Evolutionary conservation across 2,797 vertebrate species (phyloP), one percentile per base, ranked within the genome.

Genomic region (Sandelia bainsii): DNA sequence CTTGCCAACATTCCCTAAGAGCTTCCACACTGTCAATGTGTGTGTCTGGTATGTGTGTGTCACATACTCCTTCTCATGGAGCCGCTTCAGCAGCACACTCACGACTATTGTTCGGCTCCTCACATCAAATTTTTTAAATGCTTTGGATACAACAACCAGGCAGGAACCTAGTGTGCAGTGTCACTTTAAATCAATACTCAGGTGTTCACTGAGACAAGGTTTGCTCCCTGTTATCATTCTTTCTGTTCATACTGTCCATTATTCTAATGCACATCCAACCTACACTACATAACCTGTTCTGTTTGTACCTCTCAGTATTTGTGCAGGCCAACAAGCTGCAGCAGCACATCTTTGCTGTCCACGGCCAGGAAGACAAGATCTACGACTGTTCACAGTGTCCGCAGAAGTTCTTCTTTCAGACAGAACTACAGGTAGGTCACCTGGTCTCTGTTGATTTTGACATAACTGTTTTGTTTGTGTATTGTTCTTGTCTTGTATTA

Each of bases 351-450:
- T 99, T 99, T 64, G 96, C 98, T 17, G 98, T 97, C 75, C 98
- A 99, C 0, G 97, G 98, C 74, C 98, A 99, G 85, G 98, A 99
- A 82, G 98, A 99, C 91, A 99, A 99, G 91, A 99, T 99, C 94
- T 99, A 99, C 17, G 98, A 99, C 94, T 99, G 98, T 85, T 96
- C 97, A 10, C 98, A 99, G 93, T 99, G 98, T 90, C 98, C 98
- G 0, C 98, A 99, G 95, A 99, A 99, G 96, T 99, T 99, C 95
- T 99, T 99, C 94, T 99, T 99, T 87, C 98, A 99, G 94, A 99
- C 98, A 20, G 98, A 99, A 92, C 96, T 99, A 93, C 98, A 99
- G 97, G 98, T 99, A 92, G 77, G 93, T 88, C 70, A 6, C 59
- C 58, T 44, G 0, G 0, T 16, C 3, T 29, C 52, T n/a, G 37